A percentile compares a stretch with the other conserved stretches of the same genome.
Conservation (phyloP, 2,888 invertebrate genomes). For the Microctonus brassicae region DNA sequence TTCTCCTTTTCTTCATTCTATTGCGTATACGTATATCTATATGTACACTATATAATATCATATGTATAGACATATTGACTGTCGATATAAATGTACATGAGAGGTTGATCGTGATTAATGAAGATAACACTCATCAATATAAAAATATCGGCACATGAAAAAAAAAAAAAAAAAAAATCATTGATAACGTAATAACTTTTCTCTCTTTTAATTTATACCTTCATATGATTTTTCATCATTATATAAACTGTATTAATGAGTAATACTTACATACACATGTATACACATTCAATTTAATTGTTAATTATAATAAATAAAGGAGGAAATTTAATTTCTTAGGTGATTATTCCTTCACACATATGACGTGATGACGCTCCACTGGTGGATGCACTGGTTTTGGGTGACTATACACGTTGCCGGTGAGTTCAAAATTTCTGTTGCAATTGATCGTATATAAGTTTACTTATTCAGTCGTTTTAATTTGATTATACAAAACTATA, state of each 20-base stretch:
- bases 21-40: not conserved
- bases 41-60: not conserved
- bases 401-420: conserved; percentile 74
- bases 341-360: conserved; percentile 50
- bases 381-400: conserved; percentile 93
- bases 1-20: not conserved
- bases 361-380: conserved; percentile 85
- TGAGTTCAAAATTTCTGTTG: conserved; percentile 49
- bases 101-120: not conserved
- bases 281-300: conserved; percentile 14
- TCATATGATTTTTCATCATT: not conserved
- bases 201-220: not conserved
- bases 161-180: not conserved
- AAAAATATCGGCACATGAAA: too few species aligned
- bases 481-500: conserved; percentile 30
- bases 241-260: not conserved
- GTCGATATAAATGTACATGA: not conserved
- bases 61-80: too few species aligned
- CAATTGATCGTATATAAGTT: not conserved
- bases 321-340: conserved; percentile 44
- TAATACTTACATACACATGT: not conserved
- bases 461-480: conserved; percentile 17
- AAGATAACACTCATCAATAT: not conserved
- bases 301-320: too few species aligned
- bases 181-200: not conserved